These are phyloP conservation scores for Agonopterix arenella DNA, from an alignment of 2,888 invertebrate genomes.

Conservation along the genomic window DNA sequence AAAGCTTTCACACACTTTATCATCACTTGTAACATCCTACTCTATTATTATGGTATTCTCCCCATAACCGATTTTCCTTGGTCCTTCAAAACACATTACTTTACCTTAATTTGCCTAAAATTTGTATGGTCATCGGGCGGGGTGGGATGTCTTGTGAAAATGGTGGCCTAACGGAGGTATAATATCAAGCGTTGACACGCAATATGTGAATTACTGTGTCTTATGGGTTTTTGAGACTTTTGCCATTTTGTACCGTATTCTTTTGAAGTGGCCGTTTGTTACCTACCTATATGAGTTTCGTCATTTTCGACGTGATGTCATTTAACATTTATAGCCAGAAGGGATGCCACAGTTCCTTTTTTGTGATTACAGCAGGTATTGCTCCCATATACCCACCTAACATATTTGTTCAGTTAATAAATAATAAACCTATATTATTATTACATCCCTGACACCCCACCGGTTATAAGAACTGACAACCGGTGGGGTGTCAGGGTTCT, in stretches of 20 bases:
- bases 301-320: too few species aligned
- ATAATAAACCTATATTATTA: too few species aligned
- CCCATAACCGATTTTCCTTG: slow-evolving; percentile 18
- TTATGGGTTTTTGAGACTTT: slow-evolving; percentile 40
- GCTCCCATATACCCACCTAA: too few species aligned
- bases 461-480: too few species aligned
- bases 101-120: neutral
- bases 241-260: slow-evolving; percentile 4
- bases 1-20: slow-evolving; percentile 27
- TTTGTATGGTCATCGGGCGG: neutral
- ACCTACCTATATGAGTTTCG: too few species aligned
- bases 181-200: slow-evolving; percentile 54
- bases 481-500: too few species aligned
- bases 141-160: neutral
- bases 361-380: too few species aligned
- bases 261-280: slow-evolving; percentile 28
- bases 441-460: too few species aligned
- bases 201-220: slow-evolving; percentile 58
- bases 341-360: too few species aligned
- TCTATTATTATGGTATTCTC: slow-evolving; percentile 23
- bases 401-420: too few species aligned
- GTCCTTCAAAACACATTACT: slow-evolving; percentile 10
- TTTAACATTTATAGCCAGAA: too few species aligned
- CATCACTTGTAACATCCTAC: slow-evolving; percentile 29
- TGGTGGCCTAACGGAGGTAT: slow-evolving; percentile 7